Base-by-base conservation (phyloP, 1,140 invertebrate genomes). In the Archegozetes longisetosus region DNA sequence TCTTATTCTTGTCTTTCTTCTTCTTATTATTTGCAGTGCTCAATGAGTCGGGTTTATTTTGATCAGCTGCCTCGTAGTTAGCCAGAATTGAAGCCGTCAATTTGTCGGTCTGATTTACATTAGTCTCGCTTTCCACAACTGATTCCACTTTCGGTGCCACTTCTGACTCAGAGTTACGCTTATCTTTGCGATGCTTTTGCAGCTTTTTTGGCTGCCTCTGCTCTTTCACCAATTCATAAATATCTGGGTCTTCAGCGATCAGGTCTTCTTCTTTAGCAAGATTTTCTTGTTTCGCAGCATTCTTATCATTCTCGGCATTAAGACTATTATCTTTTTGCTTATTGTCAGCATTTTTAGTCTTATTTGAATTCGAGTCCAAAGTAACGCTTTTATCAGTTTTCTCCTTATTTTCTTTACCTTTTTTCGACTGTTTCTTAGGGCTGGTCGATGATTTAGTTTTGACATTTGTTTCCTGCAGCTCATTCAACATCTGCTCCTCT, bases 401-500 rank as follows among this genome's bases (percentile, higher is more conserved):
- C n/a, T n/a, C n/a, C 17, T 40, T 40, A 40, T 40, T 40, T 6
- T 40, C 32, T 40, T 40, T 40, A 17, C 17, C 17, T 40, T 40
- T 40, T 17, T 40, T 40, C 6, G 6, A 9, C 17, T 40, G 6
- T 40, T 40, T 40, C 6, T 9, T 40, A 6, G 32, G 32, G 17
- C 32, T 40, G 32, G 6, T 40, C 17, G 32, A 9, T 40, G 6
- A 9, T 17, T 40, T 40, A 40, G 6, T 40, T 17, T 40, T 40
- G 6, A 9, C 17, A 17, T 9, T 40, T 9, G 32, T 40, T 17
- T 40, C 32, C 17, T 40, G 32, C 6, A 17, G 6, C 6, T 40
- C 32, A 40, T 6, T 40, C 32, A 40, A 40, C 32, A 40, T 6
- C 32, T 40, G 32, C 32, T 64, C 62, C 22, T 64, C 60, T 25